A percentile compares a stretch with the other conserved stretches of the same genome.
These are phyloP conservation scores for Chloropsis hardwickii DNA, from an alignment of 2,113 vertebrate genomes.

Conservation along the genomic window DNA sequence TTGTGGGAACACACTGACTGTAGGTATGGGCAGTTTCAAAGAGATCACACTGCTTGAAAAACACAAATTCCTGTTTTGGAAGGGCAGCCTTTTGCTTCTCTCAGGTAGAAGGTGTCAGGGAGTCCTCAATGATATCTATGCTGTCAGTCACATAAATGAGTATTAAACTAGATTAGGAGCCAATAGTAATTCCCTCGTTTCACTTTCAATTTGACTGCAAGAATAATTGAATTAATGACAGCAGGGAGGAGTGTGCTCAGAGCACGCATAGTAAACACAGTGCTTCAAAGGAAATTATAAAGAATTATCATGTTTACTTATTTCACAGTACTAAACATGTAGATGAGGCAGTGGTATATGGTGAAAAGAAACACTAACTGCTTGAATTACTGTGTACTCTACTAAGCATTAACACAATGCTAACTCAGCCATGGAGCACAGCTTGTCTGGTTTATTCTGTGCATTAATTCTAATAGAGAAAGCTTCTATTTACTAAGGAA, in stretches of 20 bases:
- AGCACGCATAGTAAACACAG: neutral
- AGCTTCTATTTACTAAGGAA: neutral
- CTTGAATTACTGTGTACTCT: slow-evolving; percentile 15
- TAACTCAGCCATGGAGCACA: slow-evolving; percentile 34
- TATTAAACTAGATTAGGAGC: neutral
- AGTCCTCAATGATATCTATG: neutral
- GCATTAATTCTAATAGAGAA: slow-evolving; percentile 17
- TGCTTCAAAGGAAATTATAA: slow-evolving; percentile 1
- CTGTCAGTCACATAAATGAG: neutral
- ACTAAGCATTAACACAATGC: slow-evolving; percentile 25
- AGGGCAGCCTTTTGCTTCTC: neutral
- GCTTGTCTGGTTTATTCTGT: slow-evolving; percentile 19
- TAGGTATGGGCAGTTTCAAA: neutral
- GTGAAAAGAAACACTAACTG: slow-evolving; percentile 4
- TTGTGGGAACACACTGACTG: neutral
- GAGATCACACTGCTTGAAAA: neutral
- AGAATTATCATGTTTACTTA: slow-evolving; percentile 25
- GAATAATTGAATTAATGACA: slow-evolving; percentile 34
- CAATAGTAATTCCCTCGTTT: neutral
- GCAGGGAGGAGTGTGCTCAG: neutral
- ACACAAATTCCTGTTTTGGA: neutral
- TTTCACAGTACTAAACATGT: slow-evolving; percentile 11
- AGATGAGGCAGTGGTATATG: slow-evolving; percentile 27
- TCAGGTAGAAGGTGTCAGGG: neutral
- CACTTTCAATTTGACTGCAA: neutral